phyloP scores from a whole-genome alignment of 2,797 vertebrate genomes.

The Bradypodion pumilum region DNA sequence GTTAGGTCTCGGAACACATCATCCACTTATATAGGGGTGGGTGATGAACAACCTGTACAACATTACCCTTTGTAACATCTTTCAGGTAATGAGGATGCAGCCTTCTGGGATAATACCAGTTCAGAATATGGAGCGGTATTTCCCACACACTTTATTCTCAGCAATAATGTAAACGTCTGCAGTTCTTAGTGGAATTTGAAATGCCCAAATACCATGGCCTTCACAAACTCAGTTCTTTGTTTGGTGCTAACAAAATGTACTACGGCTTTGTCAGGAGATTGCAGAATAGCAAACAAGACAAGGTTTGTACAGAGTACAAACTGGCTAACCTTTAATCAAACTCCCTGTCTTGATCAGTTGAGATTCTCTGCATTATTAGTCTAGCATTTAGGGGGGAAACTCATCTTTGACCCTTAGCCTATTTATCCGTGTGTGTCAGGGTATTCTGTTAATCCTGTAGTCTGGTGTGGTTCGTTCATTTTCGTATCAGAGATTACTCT shows the following conservation, averaged over 20 bases:
- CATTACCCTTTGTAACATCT: not conserved
- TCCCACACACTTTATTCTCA: not conserved
- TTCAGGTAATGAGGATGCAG: not conserved
- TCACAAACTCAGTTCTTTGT: conserved; percentile 33
- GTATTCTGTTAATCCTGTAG: not conserved
- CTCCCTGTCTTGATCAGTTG: not conserved
- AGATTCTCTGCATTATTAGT: not conserved
- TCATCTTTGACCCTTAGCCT: not conserved
- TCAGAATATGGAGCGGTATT: not conserved
- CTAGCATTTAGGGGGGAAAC: not conserved
- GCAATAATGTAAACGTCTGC: not conserved
- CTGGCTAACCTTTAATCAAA: conserved; percentile 23
- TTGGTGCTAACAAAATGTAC: conserved; percentile 33
- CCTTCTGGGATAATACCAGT: not conserved
- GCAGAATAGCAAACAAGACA: conserved; percentile 3
- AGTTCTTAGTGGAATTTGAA: not conserved
- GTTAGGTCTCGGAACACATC: no score
- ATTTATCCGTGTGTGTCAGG: not conserved
- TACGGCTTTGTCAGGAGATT: not conserved
- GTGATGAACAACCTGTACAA: no score
- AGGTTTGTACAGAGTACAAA: conserved; percentile 26
- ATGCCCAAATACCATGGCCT: not conserved
- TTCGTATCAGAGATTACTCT: no score
- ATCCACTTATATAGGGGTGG: no score
- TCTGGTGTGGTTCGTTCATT: not conserved